Conservation (phyloP, 2,797 vertebrate species). For the Etheostoma perlongum region DNA sequence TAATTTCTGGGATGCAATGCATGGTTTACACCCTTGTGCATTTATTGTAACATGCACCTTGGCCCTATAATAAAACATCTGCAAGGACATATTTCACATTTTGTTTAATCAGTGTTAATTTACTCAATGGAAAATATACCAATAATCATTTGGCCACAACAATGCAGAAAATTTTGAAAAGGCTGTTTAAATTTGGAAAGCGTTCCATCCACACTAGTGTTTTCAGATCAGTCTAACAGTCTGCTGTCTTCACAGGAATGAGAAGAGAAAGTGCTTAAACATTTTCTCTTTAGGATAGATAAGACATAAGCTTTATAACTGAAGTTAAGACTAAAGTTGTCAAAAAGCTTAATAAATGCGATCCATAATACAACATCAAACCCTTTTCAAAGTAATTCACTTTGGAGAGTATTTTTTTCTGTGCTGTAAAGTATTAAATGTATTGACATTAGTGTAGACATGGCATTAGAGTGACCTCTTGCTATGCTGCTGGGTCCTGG, state of each 20-base stretch:
- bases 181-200: conserved; percentile 9
- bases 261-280: not conserved
- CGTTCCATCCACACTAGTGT: not conserved
- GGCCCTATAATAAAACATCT: not conserved
- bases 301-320: not conserved
- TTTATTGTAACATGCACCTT: not conserved
- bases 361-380: not conserved
- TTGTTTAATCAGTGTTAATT: conserved; percentile 7
- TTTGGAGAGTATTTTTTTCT: not conserved
- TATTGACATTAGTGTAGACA: not conserved
- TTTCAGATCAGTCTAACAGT: not conserved
- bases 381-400: not conserved
- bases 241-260: not conserved
- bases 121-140: not conserved
- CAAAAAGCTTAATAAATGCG: not conserved
- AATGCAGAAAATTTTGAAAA: conserved; percentile 10
- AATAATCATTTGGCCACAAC: not conserved
- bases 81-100: not conserved
- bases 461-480: conserved; percentile 14
- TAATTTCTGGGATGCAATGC: conserved; percentile 8
- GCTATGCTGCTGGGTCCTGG: conserved; percentile 33
- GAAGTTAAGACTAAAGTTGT: not conserved
- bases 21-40: not conserved
- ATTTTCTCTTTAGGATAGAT: not conserved
- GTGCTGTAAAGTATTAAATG: not conserved